phyloP scores from a whole-genome alignment of 2,888 invertebrate species.

The Drosophila kambysellisi region DNA sequence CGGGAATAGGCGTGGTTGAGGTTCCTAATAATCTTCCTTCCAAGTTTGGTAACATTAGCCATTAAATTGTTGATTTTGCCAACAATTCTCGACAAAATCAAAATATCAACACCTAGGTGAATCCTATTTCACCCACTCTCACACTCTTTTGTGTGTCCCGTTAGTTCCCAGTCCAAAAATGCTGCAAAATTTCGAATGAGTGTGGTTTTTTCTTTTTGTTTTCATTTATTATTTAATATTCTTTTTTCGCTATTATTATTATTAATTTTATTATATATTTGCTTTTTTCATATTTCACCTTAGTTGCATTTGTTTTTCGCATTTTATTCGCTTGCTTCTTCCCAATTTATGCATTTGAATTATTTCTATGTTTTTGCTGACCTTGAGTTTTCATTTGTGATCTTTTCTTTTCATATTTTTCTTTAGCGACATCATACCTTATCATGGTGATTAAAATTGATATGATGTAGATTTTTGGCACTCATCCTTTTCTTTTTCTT shows the following conservation, averaged over 20 bases:
- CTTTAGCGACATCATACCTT: constrained; percentile 67
- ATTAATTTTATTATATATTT: constrained; percentile 32
- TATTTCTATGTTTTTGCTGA: constrained; percentile 6
- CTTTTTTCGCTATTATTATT: constrained; percentile 17
- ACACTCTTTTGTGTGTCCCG: background rate
- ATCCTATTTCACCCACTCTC: background rate
- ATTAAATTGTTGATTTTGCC: background rate
- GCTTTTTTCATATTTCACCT: constrained; percentile 67
- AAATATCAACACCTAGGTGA: no score
- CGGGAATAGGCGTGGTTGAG: no score
- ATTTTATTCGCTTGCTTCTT: constrained; percentile 4
- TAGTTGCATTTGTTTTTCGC: constrained; percentile 62
- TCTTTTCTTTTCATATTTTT: constrained; percentile 20
- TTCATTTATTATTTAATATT: constrained; percentile 23
- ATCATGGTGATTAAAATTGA: constrained; percentile 64
- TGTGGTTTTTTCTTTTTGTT: background rate
- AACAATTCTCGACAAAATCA: background rate
- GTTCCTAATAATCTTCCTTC: no score
- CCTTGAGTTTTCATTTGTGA: constrained; percentile 11
- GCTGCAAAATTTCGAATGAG: constrained; percentile 1
- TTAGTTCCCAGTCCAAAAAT: constrained; percentile 4
- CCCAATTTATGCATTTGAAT: constrained; percentile 14
- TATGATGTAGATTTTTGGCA: constrained; percentile 70
- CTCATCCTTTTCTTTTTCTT: constrained; percentile 38
- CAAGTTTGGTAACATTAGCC: no score